Percentiles rank a stretch among this genome's conserved stretches.
These are phyloP conservation scores for Thaumetopoea pityocampa DNA, from an alignment of 1,140 invertebrate species.

Conservation along the genomic window DNA sequence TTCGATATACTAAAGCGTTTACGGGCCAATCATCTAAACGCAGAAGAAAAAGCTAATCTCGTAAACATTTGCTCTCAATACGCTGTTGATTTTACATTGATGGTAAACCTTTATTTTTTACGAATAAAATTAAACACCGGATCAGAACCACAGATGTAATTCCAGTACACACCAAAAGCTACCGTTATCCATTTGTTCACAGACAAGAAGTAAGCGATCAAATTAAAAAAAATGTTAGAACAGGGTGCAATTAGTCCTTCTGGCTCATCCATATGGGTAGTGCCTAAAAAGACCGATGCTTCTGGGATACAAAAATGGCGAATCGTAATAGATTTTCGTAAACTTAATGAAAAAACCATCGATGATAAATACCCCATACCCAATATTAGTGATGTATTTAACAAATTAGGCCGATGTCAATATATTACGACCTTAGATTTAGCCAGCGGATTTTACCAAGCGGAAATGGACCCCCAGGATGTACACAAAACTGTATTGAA, in stretches of 20 bases:
- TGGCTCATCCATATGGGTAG: slow-evolving; percentile 6
- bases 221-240: slow-evolving; percentile 28
- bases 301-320: slow-evolving; percentile 21
- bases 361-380: slow-evolving; percentile 18
- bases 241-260: slow-evolving; percentile 38
- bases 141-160: slow-evolving; percentile 11
- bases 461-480: slow-evolving; percentile 7
- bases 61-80: slow-evolving; percentile 9
- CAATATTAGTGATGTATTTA: slow-evolving; percentile 11
- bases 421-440: slow-evolving; percentile 15
- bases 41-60: slow-evolving; percentile 12
- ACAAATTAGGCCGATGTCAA: slow-evolving; percentile 15
- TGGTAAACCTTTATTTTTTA: slow-evolving; percentile 17
- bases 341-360: slow-evolving; percentile 27
- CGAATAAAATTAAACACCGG: slow-evolving; percentile 16
- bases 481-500: slow-evolving; percentile 16
- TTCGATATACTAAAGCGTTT: slow-evolving; percentile 13
- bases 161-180: slow-evolving; percentile 19
- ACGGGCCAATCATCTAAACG: slow-evolving; percentile 18
- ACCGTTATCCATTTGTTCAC: slow-evolving; percentile 17
- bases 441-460: slow-evolving; percentile 17
- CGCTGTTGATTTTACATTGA: slow-evolving; percentile 15
- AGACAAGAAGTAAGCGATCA: slow-evolving; percentile 12
- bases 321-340: slow-evolving; percentile 40
- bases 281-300: slow-evolving; percentile 22